A percentile compares a stretch with the other conserved stretches of the same genome.
phyloP scores from a whole-genome alignment of 1,140 invertebrate genomes.

The Drosophila nigromelanica region DNA sequence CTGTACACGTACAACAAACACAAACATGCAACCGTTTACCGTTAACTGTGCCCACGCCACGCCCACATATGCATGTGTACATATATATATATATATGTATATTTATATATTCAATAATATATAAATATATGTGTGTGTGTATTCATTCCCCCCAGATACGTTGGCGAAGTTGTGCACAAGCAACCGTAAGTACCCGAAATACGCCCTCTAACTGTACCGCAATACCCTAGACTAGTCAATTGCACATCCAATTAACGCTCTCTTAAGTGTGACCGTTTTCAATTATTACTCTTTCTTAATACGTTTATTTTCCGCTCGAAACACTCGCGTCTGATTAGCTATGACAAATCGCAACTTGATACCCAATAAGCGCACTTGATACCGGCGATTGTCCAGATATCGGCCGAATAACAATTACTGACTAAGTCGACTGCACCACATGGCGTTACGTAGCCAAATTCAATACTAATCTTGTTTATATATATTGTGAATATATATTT shows the following conservation, averaged over 20 bases:
- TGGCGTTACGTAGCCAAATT: constrained; percentile 3
- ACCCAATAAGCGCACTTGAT: neutral
- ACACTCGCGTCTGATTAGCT: constrained; percentile 6
- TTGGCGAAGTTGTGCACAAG: constrained; percentile 89
- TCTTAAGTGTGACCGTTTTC: neutral
- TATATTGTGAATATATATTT: too few relatives aligned
- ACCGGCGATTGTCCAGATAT: constrained; percentile 2
- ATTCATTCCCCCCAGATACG: constrained; percentile 72
- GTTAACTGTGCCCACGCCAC: constrained; percentile 22
- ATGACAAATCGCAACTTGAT: constrained; percentile 11
- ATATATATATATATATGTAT: neutral
- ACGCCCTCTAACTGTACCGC: constrained; percentile 4
- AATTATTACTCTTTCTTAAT: neutral
- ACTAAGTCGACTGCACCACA: constrained; percentile 4
- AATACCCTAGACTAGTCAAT: constrained; percentile 1
- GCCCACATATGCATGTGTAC: neutral
- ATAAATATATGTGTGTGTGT: neutral
- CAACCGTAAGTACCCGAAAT: constrained; percentile 87
- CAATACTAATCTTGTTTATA: constrained; percentile 3
- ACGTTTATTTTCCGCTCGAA: constrained; percentile 5
- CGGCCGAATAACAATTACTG: neutral
- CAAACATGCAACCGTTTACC: constrained; percentile 31
- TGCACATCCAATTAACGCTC: constrained; percentile 13
- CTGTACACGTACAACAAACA: constrained; percentile 27
- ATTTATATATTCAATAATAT: neutral